Conservation (phyloP, 2,888 invertebrate genomes). For the Nemapogon koenigi region DNA sequence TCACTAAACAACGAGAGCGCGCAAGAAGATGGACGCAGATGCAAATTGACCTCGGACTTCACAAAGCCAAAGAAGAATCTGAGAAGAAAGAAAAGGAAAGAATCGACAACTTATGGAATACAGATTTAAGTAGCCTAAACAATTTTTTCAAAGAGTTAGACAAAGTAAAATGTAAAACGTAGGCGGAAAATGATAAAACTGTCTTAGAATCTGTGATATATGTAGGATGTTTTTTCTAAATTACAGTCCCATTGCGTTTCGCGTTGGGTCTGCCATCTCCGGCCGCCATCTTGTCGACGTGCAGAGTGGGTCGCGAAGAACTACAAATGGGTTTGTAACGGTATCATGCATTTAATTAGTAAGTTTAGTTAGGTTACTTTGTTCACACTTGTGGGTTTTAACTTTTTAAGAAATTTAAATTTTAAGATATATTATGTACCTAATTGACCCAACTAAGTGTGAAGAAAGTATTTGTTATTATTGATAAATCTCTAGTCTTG, state of each 20-base stretch:
- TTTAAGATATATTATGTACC: neutral
- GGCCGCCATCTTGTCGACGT: constrained; percentile 52
- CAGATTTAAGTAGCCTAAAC: constrained; percentile 70
- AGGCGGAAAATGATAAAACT: constrained; percentile 33
- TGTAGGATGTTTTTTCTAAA: constrained; percentile 62
- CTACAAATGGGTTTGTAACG: constrained; percentile 66
- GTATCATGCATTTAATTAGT: constrained; percentile 57
- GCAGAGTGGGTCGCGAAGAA: constrained; percentile 65
- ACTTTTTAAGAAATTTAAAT: too few species aligned
- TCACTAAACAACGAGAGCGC: constrained; percentile 68
- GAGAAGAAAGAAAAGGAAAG: constrained; percentile 47
- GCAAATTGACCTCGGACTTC: constrained; percentile 56
- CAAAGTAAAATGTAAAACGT: constrained; percentile 56
- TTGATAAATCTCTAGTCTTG: constrained; percentile 4
- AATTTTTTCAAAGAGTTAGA: constrained; percentile 70
- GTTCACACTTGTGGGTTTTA: neutral
- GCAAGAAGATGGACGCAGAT: constrained; percentile 66
- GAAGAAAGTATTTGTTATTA: too few species aligned
- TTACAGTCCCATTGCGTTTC: constrained; percentile 65
- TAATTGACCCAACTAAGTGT: too few species aligned
- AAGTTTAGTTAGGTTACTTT: too few species aligned
- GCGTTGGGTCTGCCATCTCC: constrained; percentile 56
- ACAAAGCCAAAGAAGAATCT: constrained; percentile 50
- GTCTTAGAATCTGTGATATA: constrained; percentile 54
- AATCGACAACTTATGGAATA: constrained; percentile 59